Percentiles rank a stretch among this genome's conserved stretches.
These are phyloP conservation scores for Tinea semifulvella DNA, from an alignment of 2,888 invertebrate genomes.

Conservation along the genomic window DNA sequence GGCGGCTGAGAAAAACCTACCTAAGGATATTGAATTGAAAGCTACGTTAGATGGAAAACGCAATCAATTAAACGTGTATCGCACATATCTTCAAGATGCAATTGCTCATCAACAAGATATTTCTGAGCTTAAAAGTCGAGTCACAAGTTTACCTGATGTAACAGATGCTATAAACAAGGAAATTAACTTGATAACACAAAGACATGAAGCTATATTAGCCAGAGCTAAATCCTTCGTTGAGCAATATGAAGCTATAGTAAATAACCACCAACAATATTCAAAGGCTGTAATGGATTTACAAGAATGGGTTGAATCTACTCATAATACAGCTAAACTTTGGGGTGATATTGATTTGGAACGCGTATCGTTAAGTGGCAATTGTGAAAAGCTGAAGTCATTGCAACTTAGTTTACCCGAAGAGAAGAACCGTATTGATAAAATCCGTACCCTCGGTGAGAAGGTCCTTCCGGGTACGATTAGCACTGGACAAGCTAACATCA, in stretches of 20 bases:
- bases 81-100: slow-evolving; percentile 83
- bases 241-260: slow-evolving; percentile 87
- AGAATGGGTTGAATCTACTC: slow-evolving; percentile 87
- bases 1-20: slow-evolving; percentile 77
- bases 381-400: slow-evolving; percentile 84
- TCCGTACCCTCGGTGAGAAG: slow-evolving; percentile 85
- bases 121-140: slow-evolving; percentile 80
- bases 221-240: slow-evolving; percentile 82
- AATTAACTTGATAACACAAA: slow-evolving; percentile 73
- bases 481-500: slow-evolving; percentile 84
- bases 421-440: slow-evolving; percentile 81
- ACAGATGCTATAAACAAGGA: slow-evolving; percentile 78
- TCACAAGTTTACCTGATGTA: slow-evolving; percentile 81
- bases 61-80: slow-evolving; percentile 84
- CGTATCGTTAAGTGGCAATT: slow-evolving; percentile 84
- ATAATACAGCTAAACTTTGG: slow-evolving; percentile 83
- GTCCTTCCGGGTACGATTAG: slow-evolving; percentile 88
- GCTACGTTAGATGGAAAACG: slow-evolving; percentile 92
- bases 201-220: slow-evolving; percentile 75
- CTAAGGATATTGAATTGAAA: slow-evolving; percentile 81
- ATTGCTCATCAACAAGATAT: slow-evolving; percentile 87
- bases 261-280: slow-evolving; percentile 88
- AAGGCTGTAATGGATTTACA: slow-evolving; percentile 87
- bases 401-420: slow-evolving; percentile 85
- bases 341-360: slow-evolving; percentile 85